Conservation (phyloP, 1,140 invertebrate genomes). For the Euwallacea fornicatus region DNA sequence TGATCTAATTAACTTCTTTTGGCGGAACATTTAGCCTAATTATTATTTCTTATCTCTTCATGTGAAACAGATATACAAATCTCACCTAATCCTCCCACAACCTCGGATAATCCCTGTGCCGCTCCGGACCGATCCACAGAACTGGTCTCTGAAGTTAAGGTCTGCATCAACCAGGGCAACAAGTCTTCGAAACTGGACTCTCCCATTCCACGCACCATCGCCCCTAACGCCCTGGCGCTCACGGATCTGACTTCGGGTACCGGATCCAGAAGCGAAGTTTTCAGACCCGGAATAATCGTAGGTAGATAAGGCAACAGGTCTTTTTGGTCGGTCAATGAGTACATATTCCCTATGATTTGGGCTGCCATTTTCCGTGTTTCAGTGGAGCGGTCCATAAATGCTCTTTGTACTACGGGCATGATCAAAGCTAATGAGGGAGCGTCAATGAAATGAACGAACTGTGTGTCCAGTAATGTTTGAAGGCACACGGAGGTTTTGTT, state of each 20-base stretch:
- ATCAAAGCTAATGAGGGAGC: slow-evolving; percentile 97
- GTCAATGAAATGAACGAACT: slow-evolving; percentile 99
- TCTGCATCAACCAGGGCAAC: slow-evolving; percentile 98
- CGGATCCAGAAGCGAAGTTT: slow-evolving; percentile 94
- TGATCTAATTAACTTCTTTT: too few species aligned
- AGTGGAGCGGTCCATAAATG: slow-evolving; percentile 95
- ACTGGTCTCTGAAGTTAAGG: slow-evolving; percentile 92
- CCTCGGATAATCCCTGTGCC: slow-evolving; percentile 94
- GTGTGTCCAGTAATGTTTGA: slow-evolving; percentile 91
- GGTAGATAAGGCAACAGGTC: slow-evolving; percentile 96
- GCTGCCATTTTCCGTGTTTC: slow-evolving; percentile 98
- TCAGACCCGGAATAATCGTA: slow-evolving; percentile 95
- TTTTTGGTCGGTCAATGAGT: slow-evolving; percentile 98
- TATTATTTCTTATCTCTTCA: too few species aligned
- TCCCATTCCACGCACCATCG: slow-evolving; percentile 97
- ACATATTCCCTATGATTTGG: slow-evolving; percentile 99
- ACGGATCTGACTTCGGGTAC: slow-evolving; percentile 94
- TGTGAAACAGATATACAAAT: too few species aligned
- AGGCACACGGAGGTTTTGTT: slow-evolving; percentile 92
- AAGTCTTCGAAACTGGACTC: slow-evolving; percentile 93
- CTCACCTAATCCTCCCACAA: slow-evolving; percentile 81
- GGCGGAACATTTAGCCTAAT: too few species aligned
- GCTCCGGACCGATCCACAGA: slow-evolving; percentile 97
- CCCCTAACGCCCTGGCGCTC: slow-evolving; percentile 90
- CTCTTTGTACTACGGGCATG: slow-evolving; percentile 97